Conservation (phyloP, 2,797 vertebrate species). For the Remorina albescens region DNA sequence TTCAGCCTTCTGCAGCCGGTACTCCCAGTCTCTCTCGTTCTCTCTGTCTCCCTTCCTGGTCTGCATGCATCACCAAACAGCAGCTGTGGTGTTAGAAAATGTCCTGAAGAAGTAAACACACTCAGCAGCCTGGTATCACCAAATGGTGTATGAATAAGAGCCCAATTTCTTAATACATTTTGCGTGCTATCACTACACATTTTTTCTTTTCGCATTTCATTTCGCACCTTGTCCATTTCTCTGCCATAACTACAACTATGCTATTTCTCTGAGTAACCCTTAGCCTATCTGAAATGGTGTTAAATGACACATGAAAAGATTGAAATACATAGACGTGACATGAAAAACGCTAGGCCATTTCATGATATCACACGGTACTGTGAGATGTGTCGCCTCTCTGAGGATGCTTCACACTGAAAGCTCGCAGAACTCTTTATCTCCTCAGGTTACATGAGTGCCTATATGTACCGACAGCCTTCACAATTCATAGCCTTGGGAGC, state of each 20-base stretch:
- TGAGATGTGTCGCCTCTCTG: constrained; percentile 31
- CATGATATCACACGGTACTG: not conserved
- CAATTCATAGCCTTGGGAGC: constrained; percentile 42
- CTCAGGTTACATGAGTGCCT: constrained; percentile 48
- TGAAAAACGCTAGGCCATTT: not conserved
- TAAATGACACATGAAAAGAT: not conserved
- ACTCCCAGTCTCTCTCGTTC: constrained; percentile 18
- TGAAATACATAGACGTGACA: not conserved
- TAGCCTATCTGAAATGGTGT: not conserved
- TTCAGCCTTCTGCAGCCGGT: constrained; percentile 21
- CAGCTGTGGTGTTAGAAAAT: constrained; percentile 47
- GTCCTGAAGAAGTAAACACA: constrained; percentile 47
- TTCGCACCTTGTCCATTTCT: not conserved
- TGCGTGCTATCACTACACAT: not conserved
- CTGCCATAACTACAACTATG: not conserved
- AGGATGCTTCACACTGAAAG: constrained; percentile 28
- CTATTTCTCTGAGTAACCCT: not conserved
- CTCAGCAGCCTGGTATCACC: not conserved
- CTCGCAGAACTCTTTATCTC: constrained; percentile 47
- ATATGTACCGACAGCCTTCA: constrained; percentile 51
- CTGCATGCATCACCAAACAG: constrained; percentile 32
- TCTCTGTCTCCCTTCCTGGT: constrained; percentile 10
- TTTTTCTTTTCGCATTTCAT: not conserved
- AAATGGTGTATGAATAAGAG: not conserved
- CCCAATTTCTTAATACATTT: not conserved